Evolutionary conservation across 2,888 invertebrate genomes (phyloP), one percentile per base, ranked within the genome.

Genomic region (Scrobipalpa costella): DNA sequence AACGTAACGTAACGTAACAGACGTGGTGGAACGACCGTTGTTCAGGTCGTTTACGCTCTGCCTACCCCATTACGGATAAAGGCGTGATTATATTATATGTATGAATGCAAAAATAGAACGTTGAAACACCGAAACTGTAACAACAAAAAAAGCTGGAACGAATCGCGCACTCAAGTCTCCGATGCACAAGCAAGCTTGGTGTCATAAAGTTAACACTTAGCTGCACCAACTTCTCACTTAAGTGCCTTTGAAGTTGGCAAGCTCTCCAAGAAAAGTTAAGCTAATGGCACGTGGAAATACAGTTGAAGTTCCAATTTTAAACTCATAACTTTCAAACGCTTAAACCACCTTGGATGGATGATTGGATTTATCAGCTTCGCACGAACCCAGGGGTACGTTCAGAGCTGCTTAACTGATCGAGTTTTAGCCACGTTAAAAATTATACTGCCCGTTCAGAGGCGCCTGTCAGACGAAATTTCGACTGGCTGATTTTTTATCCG

Each of bases 181-280:
- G 55, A 55, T 49, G 60, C 17, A 11, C 47, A 17, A 21, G 19
- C 17, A 59, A 36, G 57, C 27, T 57, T 49, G 19, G 55, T 55
- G 61, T 64, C 36, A 50, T 57, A 62, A 64, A 64, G 58, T 64
- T 64, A 49, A 57, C 21, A 61, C 52, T 61, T 59, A 73, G 75
- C 76, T 73, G 75, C 76, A 74, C 72, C 72, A 77, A 79, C 76
- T 81, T 77, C 73, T 76, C 76, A 78, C 77, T 78, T 74, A 77
- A 81, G 77, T 74, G 79, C 72, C 77, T 61, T 55, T 68, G 70
- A 71, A 76, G 73, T 84, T 85, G 84, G 85, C 83, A 76, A 71
- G 67, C 63, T 64, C 66, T 66, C 69, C 66, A 68, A 67, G 66
- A 34, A 55, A 55, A 55, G 36, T 49, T 27, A 13, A 49, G 44